Evolutionary conservation across 2,888 invertebrate species (phyloP).

Genomic region (Drosophila fungiperda): DNA sequence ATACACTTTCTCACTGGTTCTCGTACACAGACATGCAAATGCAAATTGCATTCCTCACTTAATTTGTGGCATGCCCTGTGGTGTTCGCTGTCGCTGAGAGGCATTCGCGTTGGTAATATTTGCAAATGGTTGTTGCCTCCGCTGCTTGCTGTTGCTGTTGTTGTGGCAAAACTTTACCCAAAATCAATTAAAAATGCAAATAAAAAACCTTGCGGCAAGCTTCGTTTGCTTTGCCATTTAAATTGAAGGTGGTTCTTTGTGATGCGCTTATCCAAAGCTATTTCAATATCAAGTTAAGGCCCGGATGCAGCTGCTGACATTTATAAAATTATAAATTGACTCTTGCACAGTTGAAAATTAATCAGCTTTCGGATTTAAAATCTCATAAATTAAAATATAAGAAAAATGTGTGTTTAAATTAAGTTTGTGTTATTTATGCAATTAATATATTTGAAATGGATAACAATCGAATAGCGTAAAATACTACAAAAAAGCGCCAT

Average conservation of each 20-base stretch:
- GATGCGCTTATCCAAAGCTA: constrained; percentile 27
- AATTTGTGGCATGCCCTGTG: constrained; percentile 73
- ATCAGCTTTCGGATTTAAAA: background rate
- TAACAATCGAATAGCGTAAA: constrained; percentile 43
- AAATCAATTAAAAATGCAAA: constrained; percentile 75
- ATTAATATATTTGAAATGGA: constrained; percentile 3
- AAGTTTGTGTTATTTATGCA: background rate
- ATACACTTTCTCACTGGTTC: background rate
- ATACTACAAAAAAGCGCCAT: constrained; percentile 25
- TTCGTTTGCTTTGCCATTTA: constrained; percentile 53
- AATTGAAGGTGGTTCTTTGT: constrained; percentile 66
- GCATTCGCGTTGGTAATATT: constrained; percentile 57
- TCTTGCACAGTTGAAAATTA: background rate
- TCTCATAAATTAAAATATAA: background rate
- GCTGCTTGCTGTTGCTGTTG: constrained; percentile 8
- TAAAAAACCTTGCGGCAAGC: constrained; percentile 58
- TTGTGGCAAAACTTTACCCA: constrained; percentile 52
- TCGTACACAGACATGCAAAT: constrained; percentile 10
- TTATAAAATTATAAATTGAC: constrained; percentile 64
- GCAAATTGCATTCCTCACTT: constrained; percentile 67
- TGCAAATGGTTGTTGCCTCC: constrained; percentile 34
- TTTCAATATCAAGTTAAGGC: constrained; percentile 9
- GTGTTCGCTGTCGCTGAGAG: constrained; percentile 28
- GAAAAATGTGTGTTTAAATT: background rate
- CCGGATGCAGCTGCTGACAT: constrained; percentile 39